A percentile compares a stretch with the other conserved stretches of the same genome.
Conservation (phyloP, 2,113 vertebrate genomes). For the Brachypodius melanocephalos region DNA sequence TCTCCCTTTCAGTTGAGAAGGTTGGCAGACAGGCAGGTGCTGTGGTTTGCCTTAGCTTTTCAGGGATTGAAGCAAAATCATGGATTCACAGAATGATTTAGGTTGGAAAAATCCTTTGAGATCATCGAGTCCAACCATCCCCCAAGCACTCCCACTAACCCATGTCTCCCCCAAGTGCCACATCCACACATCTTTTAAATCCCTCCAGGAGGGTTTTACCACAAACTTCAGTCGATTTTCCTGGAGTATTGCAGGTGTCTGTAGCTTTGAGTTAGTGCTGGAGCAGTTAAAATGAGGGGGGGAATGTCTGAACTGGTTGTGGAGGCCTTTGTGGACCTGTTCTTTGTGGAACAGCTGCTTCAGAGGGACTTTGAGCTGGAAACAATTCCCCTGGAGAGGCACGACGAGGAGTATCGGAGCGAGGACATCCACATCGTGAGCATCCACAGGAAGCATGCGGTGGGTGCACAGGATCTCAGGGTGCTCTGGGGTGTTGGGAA, state of each 20-base stretch:
- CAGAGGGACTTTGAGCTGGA: conserved; percentile 85
- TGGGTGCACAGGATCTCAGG: not conserved
- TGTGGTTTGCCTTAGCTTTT: not conserved
- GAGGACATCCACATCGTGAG: conserved; percentile 90
- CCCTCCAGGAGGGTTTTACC: not conserved
- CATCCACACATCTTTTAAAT: not conserved
- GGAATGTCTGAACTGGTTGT: accelerated
- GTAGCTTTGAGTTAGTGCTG: not conserved
- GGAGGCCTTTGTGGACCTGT: not conserved
- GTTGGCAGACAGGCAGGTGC: not conserved
- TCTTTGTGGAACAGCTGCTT: conserved; percentile 78
- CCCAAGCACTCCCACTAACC: not conserved
- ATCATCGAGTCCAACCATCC: not conserved
- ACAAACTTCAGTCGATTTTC: not conserved
- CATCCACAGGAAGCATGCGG: conserved; percentile 72
- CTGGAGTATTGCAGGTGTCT: not conserved
- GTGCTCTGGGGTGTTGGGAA: not conserved
- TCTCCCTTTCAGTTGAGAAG: not conserved
- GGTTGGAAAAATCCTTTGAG: not conserved
- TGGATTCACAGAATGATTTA: not conserved
- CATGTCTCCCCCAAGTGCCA: not conserved
- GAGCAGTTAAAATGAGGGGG: not conserved
- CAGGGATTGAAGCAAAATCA: not conserved
- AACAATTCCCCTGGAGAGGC: conserved; percentile 83
- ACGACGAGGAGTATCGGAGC: conserved; percentile 90